Base-by-base conservation (phyloP, 2,113 vertebrate genomes). In the Pithys albifrons region DNA sequence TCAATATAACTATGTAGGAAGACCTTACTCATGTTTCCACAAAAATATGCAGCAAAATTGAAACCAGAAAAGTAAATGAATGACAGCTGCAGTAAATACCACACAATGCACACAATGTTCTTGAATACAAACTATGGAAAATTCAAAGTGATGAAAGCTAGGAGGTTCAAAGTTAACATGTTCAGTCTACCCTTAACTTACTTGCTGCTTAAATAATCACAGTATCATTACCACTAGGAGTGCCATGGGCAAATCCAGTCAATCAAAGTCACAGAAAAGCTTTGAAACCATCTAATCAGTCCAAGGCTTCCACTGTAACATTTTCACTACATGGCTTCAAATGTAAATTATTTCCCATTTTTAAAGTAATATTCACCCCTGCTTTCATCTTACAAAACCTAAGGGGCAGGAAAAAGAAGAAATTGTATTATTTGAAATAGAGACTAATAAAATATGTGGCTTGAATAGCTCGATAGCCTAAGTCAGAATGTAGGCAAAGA, bases 281-380 rank as follows among this genome's bases (percentile, higher is more conserved):
- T 91, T 80, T 80, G 55, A 85, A 91, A 83, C 41, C 92, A 65
- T 88, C 41, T 70, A 75, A 91, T 88, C 67, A 91, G 57, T 85
- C 24, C 37, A 45, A 95, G 55, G 33, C 17, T 93, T 87, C 62
- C 35, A 65, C 19, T 77, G 27, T 37, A 91, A 67, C 15, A 18
- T 87, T 90, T 86, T 55, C 24, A 79, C 55, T 69, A 49, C 13
- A 16, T 78, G 48, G 23, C 15, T 92, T 94, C 67, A 90, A 64
- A 94, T 58, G n/a, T 85, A 92, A 95, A 92, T 65, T 2, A 67
- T 92, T 93, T 95, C 19, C 55, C 75, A 93, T 77, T 77, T 89
- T 83, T 88, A 75, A 88, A 95, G 65, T 61, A 92, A 89, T 49
- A 81, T 67, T 69, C 41, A n/a, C 35, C 89, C 25, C 46, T 52